Conservation (phyloP, 1,140 invertebrate species). For the Drosophila equinoxialis region DNA sequence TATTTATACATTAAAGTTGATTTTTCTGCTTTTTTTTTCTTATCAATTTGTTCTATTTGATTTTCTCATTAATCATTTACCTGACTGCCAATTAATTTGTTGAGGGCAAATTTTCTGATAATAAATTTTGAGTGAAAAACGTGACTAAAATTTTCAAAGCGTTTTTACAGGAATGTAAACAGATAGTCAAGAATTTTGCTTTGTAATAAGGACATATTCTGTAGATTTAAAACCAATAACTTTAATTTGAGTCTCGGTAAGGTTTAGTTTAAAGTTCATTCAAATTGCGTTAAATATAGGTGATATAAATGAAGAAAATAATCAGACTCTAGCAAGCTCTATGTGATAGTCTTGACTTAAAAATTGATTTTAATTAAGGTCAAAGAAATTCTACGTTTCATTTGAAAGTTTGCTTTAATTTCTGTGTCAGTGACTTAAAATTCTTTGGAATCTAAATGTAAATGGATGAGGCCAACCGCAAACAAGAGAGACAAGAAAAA, state of each 20-base stretch:
- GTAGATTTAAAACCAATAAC: too few relatives aligned
- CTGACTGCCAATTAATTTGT: constrained; percentile 1
- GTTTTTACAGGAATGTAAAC: not conserved
- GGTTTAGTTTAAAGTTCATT: not conserved
- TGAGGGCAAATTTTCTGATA: not conserved
- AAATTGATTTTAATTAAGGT: not conserved
- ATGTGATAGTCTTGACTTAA: not conserved
- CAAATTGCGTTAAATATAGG: too few relatives aligned
- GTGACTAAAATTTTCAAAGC: constrained; percentile 5
- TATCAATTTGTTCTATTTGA: not conserved
- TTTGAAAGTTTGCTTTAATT: constrained; percentile 5
- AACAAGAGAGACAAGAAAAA: constrained; percentile 38
- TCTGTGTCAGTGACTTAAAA: constrained; percentile 10
- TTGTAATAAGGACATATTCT: too few relatives aligned
- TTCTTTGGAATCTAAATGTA: constrained; percentile 5
- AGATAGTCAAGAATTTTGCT: too few relatives aligned
- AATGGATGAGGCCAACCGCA: constrained; percentile 31
- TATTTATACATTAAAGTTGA: not conserved
- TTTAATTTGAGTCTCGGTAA: too few relatives aligned
- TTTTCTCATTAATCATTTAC: constrained; percentile 6
- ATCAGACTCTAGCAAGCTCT: not conserved
- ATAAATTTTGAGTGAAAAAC: constrained; percentile 2
- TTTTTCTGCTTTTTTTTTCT: constrained; percentile 3
- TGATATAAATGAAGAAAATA: not conserved
- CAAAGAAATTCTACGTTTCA: not conserved